A percentile compares a stretch with the other conserved stretches of the same genome.
Conservation (phyloP, 2,888 invertebrate species). For the Acleris emargana region DNA sequence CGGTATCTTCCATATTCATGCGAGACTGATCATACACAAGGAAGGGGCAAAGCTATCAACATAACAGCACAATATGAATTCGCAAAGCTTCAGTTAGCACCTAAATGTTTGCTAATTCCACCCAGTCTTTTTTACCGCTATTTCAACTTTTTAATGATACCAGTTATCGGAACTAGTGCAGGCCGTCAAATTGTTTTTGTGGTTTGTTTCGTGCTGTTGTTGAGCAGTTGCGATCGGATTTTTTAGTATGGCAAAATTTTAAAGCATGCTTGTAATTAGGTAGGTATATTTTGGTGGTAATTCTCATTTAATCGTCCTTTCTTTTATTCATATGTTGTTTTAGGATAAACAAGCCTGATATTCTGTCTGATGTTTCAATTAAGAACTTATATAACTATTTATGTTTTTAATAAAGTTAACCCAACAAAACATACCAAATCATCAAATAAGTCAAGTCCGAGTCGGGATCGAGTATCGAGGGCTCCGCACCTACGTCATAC, state of each 20-base stretch:
- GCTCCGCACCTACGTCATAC: too few species aligned
- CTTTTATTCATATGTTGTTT: too few species aligned
- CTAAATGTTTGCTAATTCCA: constrained; percentile 33
- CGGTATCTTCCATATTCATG: constrained; percentile 55
- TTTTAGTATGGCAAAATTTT: too few species aligned
- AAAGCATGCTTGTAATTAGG: neutral
- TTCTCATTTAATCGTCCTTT: too few species aligned
- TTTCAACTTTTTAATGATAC: constrained; percentile 24
- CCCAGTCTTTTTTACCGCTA: constrained; percentile 28
- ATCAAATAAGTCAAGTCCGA: too few species aligned
- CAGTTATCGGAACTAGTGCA: constrained; percentile 14
- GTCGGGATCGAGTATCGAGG: too few species aligned
- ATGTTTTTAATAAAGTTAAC: too few species aligned
- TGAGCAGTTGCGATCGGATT: neutral
- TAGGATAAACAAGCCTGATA: too few species aligned
- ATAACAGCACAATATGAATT: constrained; percentile 35
- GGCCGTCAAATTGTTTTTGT: constrained; percentile 9
- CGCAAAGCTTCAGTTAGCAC: constrained; percentile 34
- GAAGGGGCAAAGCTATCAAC: constrained; percentile 21
- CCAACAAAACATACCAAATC: too few species aligned
- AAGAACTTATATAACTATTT: too few species aligned
- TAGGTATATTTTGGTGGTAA: too few species aligned
- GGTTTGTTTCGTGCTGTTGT: constrained; percentile 8
- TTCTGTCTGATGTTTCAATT: too few species aligned
- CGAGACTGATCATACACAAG: constrained; percentile 32